Conservation (phyloP, 2,888 invertebrate genomes). For the Microctonus hyperodae region DNA sequence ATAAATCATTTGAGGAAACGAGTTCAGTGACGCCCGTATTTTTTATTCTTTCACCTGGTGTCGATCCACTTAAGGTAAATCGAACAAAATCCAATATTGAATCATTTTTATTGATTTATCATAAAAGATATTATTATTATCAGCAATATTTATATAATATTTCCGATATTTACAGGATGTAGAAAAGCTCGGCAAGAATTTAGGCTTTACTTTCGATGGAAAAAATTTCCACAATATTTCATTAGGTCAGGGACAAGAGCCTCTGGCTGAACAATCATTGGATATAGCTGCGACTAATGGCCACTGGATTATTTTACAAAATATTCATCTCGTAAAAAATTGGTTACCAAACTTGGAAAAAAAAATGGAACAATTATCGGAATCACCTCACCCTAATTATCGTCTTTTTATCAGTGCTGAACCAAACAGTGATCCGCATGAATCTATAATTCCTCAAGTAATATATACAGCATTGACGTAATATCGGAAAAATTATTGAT, state of each 20-base stretch:
- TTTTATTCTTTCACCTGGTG: conserved; percentile 93
- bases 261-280: conserved; percentile 89
- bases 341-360: conserved; percentile 92
- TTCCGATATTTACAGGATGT: conserved; percentile 73
- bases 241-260: conserved; percentile 93
- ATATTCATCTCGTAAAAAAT: conserved; percentile 88
- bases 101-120: neutral
- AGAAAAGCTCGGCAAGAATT: conserved; percentile 81
- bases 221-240: conserved; percentile 93
- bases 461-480: neutral
- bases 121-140: neutral
- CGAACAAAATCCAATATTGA: neutral
- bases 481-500: conserved; percentile 11
- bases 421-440: conserved; percentile 75
- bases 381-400: conserved; percentile 66
- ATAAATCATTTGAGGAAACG: conserved; percentile 86
- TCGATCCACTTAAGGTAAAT: conserved; percentile 88
- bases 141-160: neutral
- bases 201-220: conserved; percentile 81
- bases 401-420: conserved; percentile 87
- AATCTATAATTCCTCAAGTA: conserved; percentile 69
- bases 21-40: conserved; percentile 87
- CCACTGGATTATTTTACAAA: conserved; percentile 94
- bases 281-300: conserved; percentile 77
- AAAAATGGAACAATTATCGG: conserved; percentile 83